These are phyloP conservation scores for Cairina moschata DNA, from an alignment of 2,113 vertebrate species.

Conservation along the genomic window DNA sequence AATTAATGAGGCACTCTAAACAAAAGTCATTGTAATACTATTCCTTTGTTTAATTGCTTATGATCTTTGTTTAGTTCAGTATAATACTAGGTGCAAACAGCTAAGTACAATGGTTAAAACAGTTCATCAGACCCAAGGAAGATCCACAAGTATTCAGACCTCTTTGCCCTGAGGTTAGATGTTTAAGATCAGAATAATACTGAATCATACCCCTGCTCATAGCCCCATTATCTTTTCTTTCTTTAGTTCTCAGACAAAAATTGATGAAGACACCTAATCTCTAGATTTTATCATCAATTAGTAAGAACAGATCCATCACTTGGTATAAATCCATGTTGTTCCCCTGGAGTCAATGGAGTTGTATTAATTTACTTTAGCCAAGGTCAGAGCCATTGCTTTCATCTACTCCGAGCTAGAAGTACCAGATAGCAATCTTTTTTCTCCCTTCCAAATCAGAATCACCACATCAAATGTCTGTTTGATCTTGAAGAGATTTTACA, in stretches of 20 bases:
- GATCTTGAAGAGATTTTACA: constrained; percentile 34
- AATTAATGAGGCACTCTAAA: constrained; percentile 52
- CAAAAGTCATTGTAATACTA: background rate
- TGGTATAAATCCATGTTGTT: constrained; percentile 6
- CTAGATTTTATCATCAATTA: constrained; percentile 53
- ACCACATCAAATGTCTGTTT: constrained; percentile 35
- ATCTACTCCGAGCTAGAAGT: constrained; percentile 33
- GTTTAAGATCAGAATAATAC: constrained; percentile 39
- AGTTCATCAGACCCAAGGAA: constrained; percentile 68
- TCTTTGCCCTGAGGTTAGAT: constrained; percentile 9
- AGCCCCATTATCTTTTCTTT: constrained; percentile 26
- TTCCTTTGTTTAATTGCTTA: constrained; percentile 61
- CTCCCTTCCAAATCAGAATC: background rate
- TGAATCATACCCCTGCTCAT: constrained; percentile 33
- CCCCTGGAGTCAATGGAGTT: background rate
- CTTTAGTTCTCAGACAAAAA: constrained; percentile 34
- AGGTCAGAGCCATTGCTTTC: constrained; percentile 22
- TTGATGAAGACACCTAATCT: constrained; percentile 47
- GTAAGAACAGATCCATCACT: constrained; percentile 32
- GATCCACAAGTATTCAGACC: constrained; percentile 31
- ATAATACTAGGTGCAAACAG: constrained; percentile 65
- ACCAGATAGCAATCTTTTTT: constrained; percentile 34
- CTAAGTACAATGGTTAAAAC: constrained; percentile 57
- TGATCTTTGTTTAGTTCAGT: constrained; percentile 63
- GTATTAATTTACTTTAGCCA: constrained; percentile 40